Base-by-base conservation (phyloP, 2,888 invertebrate species). In the Cerastoderma edule region DNA sequence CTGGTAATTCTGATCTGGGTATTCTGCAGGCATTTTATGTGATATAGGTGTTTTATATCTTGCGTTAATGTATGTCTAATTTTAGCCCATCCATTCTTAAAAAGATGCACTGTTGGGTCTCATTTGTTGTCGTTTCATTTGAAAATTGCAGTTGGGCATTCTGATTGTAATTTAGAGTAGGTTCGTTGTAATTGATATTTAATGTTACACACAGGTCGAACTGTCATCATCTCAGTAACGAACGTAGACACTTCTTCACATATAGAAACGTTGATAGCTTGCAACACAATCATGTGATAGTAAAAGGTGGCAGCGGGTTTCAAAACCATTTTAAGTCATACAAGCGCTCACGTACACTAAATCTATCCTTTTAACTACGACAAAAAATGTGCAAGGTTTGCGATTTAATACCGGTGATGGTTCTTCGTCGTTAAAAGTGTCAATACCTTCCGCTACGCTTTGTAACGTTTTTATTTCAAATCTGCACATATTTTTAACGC, bases 41-140 rank as follows among this genome's bases (percentile, higher is more conserved):
- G 69, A 60, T 69, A 69, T 60, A 48, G 22, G 63, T 69, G 69
- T 69, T 63, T 28, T 60, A 60, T 60, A 60, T 60, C 22, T 60
- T 60, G 6, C n/a, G 22, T 60, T 35, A 33, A 27, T 19, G 5
- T 32, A 39, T 33, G 32, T 33, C 16, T 22, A 22, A n/a, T 60
- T 8, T 60, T 60, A n/a, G 39, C 60, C 60, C 22, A 24, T n/a
- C 22, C n/a, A 39, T 4, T 60, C 32, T 39, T 39, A 16, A 16
- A 22, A 60, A 39, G 60, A 39, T 33, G 8, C 19, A 33, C 39
- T 60, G 27, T 39, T 32, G 39, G 39, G n/a, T 60, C 60, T 39
- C 60, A 3, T 32, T 10, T 60, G 39, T 60, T 60, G 60, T 60
- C 39, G 19, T 50, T 50, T 50, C 50, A 28, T 57, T 32, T 57